phyloP scores from a whole-genome alignment of 2,888 invertebrate species.

The Ceriagrion tenellum region DNA sequence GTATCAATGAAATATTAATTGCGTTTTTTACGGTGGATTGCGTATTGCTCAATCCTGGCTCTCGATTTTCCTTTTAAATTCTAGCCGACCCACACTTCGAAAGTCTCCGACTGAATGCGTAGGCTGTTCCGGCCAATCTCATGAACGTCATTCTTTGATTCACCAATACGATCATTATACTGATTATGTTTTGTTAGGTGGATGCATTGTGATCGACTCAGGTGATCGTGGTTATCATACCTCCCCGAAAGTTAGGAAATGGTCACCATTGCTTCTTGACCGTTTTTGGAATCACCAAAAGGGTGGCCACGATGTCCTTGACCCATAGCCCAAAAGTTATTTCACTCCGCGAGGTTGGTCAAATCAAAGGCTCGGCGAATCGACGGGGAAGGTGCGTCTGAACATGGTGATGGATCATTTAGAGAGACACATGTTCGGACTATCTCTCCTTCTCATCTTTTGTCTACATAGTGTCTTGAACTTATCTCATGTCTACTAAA shows the following conservation, averaged over 20 bases:
- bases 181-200: neutral
- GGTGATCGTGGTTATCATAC: neutral
- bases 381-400: neutral
- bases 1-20: too few species aligned
- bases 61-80: too few species aligned
- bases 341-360: neutral
- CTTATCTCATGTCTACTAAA: too few species aligned
- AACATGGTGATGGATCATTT: neutral
- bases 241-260: neutral
- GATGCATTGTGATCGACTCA: neutral
- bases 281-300: neutral
- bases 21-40: too few species aligned
- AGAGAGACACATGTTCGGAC: neutral
- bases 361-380: neutral
- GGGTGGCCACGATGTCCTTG: neutral
- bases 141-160: neutral
- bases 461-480: too few species aligned
- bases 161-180: neutral
- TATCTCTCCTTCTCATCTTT: neutral
- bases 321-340: neutral
- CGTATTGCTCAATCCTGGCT: too few species aligned
- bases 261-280: neutral
- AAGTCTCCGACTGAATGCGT: neutral
- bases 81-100: neutral
- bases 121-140: neutral